Base-by-base conservation (phyloP, 1,140 invertebrate species). In the Hypsibius dujardini region DNA sequence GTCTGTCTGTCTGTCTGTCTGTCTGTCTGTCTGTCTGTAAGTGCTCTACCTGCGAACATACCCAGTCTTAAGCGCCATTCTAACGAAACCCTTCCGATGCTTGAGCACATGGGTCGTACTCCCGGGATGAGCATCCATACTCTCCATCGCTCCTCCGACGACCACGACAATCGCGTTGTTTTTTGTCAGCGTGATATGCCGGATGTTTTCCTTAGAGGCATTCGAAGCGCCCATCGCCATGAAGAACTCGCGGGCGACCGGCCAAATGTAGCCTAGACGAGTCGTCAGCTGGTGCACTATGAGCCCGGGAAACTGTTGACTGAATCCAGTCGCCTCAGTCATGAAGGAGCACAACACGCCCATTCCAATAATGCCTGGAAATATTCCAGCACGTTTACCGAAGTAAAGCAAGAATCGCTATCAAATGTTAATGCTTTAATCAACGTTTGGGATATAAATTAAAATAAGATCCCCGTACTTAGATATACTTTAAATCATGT, bases 101-200 rank as follows among this genome's bases (percentile, higher is more conserved):
- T 84, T 86, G 1, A 91, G 75, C 59, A 89, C 82, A 7, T 90
- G 80, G 73, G 83, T 83, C 74, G 89, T 88, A 60, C 83, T 81
- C 1, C 87, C 86, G 1, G 79, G 77, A 73, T 77, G 75, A 3
- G 81, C 78, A 71, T 83, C 82, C 14, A 82, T 80, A 0, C 87
- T 85, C 80, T 94, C 90, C 12, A 86, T 84, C 0, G 90, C 88
- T 1, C 90, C 90, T 1, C 90, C 90, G 3, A 90, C 84, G 45
- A 90, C 83, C 1, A 93, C 77, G 0, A 86, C 82, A 0, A 85
- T 82, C 47, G 85, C 86, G 70, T 84, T 83, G n/a, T 87, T 86
- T 69, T 76, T 77, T 46, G 76, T 78, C 62, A 77, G 76, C 47
- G 76, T 75, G 1, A 75, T 77, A 15, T 85, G 74, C 3, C 80